A percentile compares a stretch with the other conserved stretches of the same genome.
These are phyloP conservation scores for Odontothrips loti DNA, from an alignment of 2,888 invertebrate species.

Conservation along the genomic window DNA sequence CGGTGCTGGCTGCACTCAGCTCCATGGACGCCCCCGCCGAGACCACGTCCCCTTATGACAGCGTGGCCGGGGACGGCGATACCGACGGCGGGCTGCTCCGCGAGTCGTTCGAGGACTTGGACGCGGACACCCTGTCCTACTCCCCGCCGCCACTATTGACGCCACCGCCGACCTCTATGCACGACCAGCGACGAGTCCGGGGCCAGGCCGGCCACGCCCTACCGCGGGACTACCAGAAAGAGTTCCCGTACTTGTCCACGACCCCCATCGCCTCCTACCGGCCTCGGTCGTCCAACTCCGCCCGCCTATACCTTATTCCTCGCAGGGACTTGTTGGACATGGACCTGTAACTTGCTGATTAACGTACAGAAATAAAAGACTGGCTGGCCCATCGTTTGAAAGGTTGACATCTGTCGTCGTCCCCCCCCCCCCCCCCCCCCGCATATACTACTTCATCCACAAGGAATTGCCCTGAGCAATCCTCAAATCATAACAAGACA, in stretches of 20 bases:
- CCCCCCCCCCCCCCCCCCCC: no score
- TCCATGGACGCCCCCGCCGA: constrained; percentile 9
- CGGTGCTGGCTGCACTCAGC: constrained; percentile 4
- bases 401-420: no score
- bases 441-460: not conserved
- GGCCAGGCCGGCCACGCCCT: not conserved
- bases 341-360: not conserved
- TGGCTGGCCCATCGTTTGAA: no score
- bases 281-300: not conserved
- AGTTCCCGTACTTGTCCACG: not conserved
- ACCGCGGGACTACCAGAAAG: not conserved
- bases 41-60: constrained; percentile 6
- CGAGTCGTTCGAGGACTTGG: constrained; percentile 8
- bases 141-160: no score
- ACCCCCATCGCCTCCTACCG: constrained; percentile 6
- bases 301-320: not conserved
- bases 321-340: not conserved
- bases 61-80: not conserved
- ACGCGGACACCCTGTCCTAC: not conserved
- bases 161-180: not conserved
- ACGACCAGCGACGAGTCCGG: not conserved
- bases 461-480: not conserved
- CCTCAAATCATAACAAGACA: not conserved
- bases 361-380: not conserved
- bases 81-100: not conserved